Conservation (phyloP, 2,797 vertebrate species). For the Chelon auratus region DNA sequence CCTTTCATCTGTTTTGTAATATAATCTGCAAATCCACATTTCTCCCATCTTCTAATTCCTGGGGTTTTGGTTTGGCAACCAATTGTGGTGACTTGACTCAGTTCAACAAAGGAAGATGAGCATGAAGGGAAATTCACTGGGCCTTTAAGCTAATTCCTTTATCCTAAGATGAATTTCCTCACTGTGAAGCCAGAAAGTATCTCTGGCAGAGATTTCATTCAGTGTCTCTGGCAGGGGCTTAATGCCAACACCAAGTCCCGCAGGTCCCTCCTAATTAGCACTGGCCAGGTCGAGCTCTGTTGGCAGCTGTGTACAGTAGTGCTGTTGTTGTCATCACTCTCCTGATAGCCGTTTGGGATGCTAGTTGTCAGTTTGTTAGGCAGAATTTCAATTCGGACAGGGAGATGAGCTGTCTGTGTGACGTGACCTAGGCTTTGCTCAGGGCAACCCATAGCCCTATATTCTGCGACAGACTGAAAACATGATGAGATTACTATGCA, state of each 20-base stretch:
- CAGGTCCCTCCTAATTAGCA: slow-evolving; percentile 18
- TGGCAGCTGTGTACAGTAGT: slow-evolving; percentile 13
- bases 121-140: slow-evolving; percentile 29
- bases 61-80: slow-evolving; percentile 47
- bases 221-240: slow-evolving; percentile 26
- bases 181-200: slow-evolving; percentile 42
- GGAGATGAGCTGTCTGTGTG: slow-evolving; percentile 61
- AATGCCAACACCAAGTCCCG: slow-evolving; percentile 27
- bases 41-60: slow-evolving; percentile 42
- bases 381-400: slow-evolving; percentile 59
- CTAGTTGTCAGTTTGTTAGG: slow-evolving; percentile 60
- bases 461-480: slow-evolving; percentile 48
- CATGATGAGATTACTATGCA: slow-evolving; percentile 40
- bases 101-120: slow-evolving; percentile 41
- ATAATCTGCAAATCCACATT: slow-evolving; percentile 48
- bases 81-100: slow-evolving; percentile 37
- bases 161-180: slow-evolving; percentile 48
- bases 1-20: slow-evolving; percentile 28
- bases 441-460: slow-evolving; percentile 19
- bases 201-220: slow-evolving; percentile 32
- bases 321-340: slow-evolving; percentile 39
- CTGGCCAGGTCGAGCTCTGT: slow-evolving; percentile 36
- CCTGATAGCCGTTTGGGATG: slow-evolving; percentile 37
- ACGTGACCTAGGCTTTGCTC: slow-evolving; percentile 45
- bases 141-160: slow-evolving; percentile 52